A percentile compares a stretch with the other conserved stretches of the same genome.
These are phyloP conservation scores for Ceryle rudis DNA, from an alignment of 2,797 vertebrate genomes.

Conservation along the genomic window DNA sequence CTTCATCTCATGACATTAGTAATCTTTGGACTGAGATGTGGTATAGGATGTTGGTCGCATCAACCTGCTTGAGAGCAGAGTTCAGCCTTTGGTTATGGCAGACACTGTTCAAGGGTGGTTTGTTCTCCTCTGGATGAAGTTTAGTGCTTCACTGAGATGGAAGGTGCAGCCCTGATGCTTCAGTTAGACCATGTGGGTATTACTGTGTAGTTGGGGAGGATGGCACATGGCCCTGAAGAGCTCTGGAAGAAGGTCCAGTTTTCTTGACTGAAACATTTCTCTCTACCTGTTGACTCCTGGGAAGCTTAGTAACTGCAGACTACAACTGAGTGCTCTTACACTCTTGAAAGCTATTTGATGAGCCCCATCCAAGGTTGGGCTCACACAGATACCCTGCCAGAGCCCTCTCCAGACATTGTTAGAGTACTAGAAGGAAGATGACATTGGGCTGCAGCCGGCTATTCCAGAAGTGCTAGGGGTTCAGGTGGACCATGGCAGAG, in stretches of 20 bases:
- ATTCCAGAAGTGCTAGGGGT: not conserved
- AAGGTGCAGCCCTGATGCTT: not conserved
- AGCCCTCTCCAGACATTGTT: fast-evolving
- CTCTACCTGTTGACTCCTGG: too few species aligned
- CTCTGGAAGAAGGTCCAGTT: not conserved
- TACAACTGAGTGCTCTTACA: not conserved
- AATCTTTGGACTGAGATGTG: not conserved
- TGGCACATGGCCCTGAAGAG: not conserved
- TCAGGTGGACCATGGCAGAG: not conserved
- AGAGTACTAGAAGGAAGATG: not conserved
- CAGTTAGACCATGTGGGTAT: not conserved
- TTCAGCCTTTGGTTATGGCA: not conserved
- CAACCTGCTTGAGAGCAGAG: not conserved
- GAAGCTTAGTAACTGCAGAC: not conserved
- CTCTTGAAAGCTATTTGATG: not conserved
- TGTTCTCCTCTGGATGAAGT: not conserved
- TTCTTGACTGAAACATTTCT: not conserved
- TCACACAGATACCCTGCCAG: fast-evolving
- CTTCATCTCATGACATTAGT: not conserved
- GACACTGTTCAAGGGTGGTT: not conserved
- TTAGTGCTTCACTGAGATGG: not conserved
- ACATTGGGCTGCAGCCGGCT: not conserved
- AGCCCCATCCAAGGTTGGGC: fast-evolving
- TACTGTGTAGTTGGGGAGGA: fast-evolving
- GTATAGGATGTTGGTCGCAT: not conserved